Conservation (phyloP, 2,797 vertebrate species). For the Limosa lapponica region DNA sequence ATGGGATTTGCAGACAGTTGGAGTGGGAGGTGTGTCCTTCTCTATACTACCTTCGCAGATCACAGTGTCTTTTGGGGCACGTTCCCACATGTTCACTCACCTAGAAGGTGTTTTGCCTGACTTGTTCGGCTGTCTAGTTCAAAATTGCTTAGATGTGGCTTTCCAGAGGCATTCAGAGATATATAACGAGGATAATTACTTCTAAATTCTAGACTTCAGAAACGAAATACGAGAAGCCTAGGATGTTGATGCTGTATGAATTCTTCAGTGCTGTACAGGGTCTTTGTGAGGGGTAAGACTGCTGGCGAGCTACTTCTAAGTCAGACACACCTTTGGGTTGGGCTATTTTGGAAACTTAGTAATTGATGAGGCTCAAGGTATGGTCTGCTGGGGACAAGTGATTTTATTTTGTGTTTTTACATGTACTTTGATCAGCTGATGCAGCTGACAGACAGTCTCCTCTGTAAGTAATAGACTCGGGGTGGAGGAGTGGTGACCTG, state of each 20-base stretch:
- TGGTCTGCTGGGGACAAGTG: constrained; percentile 30
- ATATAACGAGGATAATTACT: neutral
- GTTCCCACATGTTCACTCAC: constrained; percentile 7
- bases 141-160: neutral
- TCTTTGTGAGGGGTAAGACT: constrained; percentile 9
- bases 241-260: neutral
- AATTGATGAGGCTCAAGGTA: constrained; percentile 2
- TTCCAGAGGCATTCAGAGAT: neutral
- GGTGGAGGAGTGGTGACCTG: neutral
- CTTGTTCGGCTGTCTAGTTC: neutral
- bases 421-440: constrained; percentile 2
- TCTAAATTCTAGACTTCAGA: neutral
- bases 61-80: neutral
- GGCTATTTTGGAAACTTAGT: constrained; percentile 65
- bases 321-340: constrained; percentile 65
- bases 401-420: constrained; percentile 53
- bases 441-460: neutral
- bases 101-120: neutral
- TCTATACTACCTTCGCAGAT: neutral
- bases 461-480: neutral
- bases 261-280: neutral
- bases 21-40: constrained; percentile 40
- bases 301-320: neutral
- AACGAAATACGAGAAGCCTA: neutral
- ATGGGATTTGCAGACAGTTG: constrained; percentile 50